Percentiles rank a stretch among this genome's conserved stretches.
phyloP scores from a whole-genome alignment of 2,888 invertebrate genomes.

The Hipparchia semele region DNA sequence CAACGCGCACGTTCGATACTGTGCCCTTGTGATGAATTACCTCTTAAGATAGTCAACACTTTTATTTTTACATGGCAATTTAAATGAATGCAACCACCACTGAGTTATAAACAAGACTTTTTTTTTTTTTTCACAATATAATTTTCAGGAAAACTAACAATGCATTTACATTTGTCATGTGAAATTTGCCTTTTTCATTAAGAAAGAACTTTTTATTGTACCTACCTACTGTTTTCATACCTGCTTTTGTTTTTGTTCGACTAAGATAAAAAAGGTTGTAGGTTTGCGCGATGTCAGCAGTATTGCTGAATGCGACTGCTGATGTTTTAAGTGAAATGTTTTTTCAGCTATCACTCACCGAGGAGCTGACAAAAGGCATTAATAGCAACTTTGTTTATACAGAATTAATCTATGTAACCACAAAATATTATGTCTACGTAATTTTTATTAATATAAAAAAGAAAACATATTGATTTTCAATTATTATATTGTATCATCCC shows the following conservation, averaged over 20 bases:
- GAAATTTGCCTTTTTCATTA: constrained; percentile 56
- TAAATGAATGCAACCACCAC: constrained; percentile 48
- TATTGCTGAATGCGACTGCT: constrained; percentile 54
- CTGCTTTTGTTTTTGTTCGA: constrained; percentile 66
- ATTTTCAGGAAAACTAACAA: constrained; percentile 29
- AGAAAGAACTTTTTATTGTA: constrained; percentile 58
- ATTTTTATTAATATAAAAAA: constrained; percentile 76
- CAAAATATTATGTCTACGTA: constrained; percentile 81
- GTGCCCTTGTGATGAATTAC: constrained; percentile 77
- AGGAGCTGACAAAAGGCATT: constrained; percentile 69
- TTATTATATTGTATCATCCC: not conserved
- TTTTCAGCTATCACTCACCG: constrained; percentile 62
- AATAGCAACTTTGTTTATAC: constrained; percentile 77
- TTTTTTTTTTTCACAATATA: constrained; percentile 6
- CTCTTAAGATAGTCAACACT: constrained; percentile 56
- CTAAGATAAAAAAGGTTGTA: constrained; percentile 53
- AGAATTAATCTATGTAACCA: constrained; percentile 80
- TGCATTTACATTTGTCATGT: constrained; percentile 64
- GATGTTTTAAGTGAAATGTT: constrained; percentile 66
- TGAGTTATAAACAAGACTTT: constrained; percentile 30
- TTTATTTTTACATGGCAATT: constrained; percentile 65
- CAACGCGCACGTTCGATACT: constrained; percentile 69
- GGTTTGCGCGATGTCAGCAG: constrained; percentile 54
- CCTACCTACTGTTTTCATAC: constrained; percentile 55
- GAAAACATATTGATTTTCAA: constrained; percentile 35